A percentile compares a stretch with the other conserved stretches of the same genome.
Evolutionary conservation across 2,797 vertebrate species (phyloP).

Genomic region (Petrocephalus schoutedeni): DNA sequence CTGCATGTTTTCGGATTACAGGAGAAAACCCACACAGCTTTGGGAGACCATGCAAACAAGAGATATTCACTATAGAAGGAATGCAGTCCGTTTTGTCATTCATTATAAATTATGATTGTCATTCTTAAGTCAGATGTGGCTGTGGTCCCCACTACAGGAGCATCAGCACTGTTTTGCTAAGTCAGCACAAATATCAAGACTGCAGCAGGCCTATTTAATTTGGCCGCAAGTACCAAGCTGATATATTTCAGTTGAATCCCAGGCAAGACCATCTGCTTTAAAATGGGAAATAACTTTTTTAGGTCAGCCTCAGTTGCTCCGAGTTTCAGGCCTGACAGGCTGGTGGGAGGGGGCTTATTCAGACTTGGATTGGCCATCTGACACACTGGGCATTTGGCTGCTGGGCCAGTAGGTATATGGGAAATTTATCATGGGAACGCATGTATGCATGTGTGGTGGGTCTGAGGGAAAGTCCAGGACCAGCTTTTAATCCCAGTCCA

Average conservation of each 20-base stretch:
- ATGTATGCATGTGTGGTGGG: not conserved
- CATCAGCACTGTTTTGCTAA: not conserved
- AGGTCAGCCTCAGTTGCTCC: not conserved
- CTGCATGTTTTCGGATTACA: not conserved
- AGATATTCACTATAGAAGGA: not conserved
- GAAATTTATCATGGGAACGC: not conserved
- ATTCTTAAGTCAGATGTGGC: not conserved
- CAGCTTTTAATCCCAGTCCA: not conserved
- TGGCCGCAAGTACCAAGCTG: not conserved
- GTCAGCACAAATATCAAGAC: not conserved
- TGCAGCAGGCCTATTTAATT: not conserved
- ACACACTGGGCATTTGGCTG: not conserved
- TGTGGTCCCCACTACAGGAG: not conserved
- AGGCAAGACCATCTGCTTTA: not conserved
- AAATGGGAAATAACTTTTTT: not conserved
- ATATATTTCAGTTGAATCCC: not conserved
- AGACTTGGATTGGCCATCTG: not conserved
- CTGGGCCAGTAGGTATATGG: not conserved
- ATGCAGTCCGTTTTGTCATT: not conserved
- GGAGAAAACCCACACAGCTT: not conserved
- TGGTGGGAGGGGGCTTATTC: not conserved
- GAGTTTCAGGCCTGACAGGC: not conserved
- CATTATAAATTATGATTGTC: not conserved
- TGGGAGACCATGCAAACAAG: not conserved
- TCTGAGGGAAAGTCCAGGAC: not conserved